Conservation (phyloP, 2,797 vertebrate species). For the Hippoglossus hippoglossus region DNA sequence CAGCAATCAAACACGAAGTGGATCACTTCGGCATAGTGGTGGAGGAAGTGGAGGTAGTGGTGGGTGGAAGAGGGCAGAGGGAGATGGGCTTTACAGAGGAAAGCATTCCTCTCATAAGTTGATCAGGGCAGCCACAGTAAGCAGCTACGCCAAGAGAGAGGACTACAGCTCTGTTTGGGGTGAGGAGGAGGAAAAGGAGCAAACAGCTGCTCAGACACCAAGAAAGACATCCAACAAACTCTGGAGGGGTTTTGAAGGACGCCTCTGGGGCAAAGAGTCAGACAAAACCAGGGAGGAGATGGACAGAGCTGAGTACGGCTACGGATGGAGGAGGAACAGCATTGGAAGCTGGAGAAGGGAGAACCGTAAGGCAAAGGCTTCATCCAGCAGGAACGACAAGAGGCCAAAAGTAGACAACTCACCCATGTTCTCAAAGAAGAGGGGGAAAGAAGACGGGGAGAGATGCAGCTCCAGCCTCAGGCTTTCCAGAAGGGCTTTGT, state of each 20-base stretch:
- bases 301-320: constrained; percentile 77
- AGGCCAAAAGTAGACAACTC: constrained; percentile 75
- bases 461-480: constrained; percentile 80
- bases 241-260: constrained; percentile 83
- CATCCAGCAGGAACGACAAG: constrained; percentile 64
- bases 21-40: constrained; percentile 81
- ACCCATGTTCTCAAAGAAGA: constrained; percentile 72
- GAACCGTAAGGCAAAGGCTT: constrained; percentile 65
- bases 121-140: constrained; percentile 85
- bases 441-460: constrained; percentile 78
- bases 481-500: constrained; percentile 81
- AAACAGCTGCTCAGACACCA: constrained; percentile 31
- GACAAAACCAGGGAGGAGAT: constrained; percentile 77
- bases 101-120: constrained; percentile 86
- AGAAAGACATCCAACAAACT: constrained; percentile 76
- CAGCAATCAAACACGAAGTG: constrained; percentile 75
- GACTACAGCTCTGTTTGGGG: constrained; percentile 76
- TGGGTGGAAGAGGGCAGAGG: constrained; percentile 68
- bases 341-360: constrained; percentile 78
- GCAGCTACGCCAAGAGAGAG: constrained; percentile 81
- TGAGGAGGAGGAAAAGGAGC: constrained; percentile 61
- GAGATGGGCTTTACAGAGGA: constrained; percentile 85
- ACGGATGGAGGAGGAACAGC: constrained; percentile 75
- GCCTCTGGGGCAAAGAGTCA: constrained; percentile 80
- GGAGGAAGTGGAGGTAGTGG: constrained; percentile 44